Percentiles rank a stretch among this genome's conserved stretches.
phyloP scores from a whole-genome alignment of 2,113 vertebrate genomes.

The Sebastes fasciatus region DNA sequence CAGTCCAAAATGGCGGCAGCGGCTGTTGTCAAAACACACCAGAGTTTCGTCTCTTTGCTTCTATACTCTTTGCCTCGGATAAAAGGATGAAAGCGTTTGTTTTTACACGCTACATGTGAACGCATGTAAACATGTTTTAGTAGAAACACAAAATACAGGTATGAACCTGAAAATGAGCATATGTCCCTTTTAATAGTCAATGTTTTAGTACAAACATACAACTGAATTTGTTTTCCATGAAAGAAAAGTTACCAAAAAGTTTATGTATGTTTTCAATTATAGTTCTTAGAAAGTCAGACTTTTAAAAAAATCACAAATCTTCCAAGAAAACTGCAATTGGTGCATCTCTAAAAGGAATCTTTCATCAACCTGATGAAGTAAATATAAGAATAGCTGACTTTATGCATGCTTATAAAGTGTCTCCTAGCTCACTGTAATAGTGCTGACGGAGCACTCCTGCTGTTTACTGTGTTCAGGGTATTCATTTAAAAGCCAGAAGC shows the following conservation, averaged over 20 bases:
- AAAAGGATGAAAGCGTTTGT: too few relatives aligned
- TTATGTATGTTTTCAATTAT: neutral
- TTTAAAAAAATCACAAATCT: too few relatives aligned
- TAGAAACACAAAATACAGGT: too few relatives aligned
- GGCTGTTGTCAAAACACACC: too few relatives aligned
- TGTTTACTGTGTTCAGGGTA: conserved; percentile 53
- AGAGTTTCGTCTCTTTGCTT: too few relatives aligned
- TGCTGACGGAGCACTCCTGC: conserved; percentile 40
- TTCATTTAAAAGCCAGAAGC: conserved; percentile 58
- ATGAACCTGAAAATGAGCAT: too few relatives aligned
- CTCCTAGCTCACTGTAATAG: conserved; percentile 9
- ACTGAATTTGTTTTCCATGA: neutral
- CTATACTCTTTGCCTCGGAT: too few relatives aligned
- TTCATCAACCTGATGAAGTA: conserved; percentile 16
- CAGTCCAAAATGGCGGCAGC: too few relatives aligned
- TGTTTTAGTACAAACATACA: neutral
- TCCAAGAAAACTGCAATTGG: neutral
- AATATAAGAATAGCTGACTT: conserved; percentile 18
- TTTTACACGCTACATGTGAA: too few relatives aligned
- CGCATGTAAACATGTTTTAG: too few relatives aligned
- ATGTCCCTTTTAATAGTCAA: too few relatives aligned
- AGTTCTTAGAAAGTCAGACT: neutral
- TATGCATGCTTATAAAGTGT: conserved; percentile 26
- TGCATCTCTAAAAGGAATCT: neutral
- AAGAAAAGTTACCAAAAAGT: neutral